Conservation (phyloP, 2,888 invertebrate species). For the Drosophila austrosaltans region DNA sequence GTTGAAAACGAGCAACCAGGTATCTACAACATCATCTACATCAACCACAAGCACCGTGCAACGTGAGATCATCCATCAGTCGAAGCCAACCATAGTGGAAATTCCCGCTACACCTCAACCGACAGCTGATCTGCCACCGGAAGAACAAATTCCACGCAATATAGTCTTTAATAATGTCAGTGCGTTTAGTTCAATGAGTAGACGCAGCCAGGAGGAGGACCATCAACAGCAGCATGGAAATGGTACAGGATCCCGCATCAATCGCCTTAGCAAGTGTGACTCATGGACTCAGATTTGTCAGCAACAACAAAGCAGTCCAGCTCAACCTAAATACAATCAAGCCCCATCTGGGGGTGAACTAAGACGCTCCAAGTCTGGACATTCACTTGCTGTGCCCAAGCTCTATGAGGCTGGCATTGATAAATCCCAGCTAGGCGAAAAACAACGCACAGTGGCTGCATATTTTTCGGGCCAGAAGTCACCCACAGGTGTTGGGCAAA, state of each 20-base stretch:
- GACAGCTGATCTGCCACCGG: constrained; percentile 49
- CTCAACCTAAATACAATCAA: constrained; percentile 39
- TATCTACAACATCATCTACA: constrained; percentile 20
- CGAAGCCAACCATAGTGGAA: constrained; percentile 79
- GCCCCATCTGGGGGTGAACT: constrained; percentile 52
- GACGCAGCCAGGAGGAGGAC: constrained; percentile 60
- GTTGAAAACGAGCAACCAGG: constrained; percentile 41
- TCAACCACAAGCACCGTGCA: constrained; percentile 22
- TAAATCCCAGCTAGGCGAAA: constrained; percentile 87
- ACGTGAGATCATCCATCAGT: not conserved
- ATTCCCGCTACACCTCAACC: constrained; percentile 81
- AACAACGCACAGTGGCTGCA: constrained; percentile 89
- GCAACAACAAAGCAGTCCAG: constrained; percentile 37
- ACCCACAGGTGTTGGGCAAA: constrained; percentile 66
- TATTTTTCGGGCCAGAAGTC: constrained; percentile 86
- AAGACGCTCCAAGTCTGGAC: constrained; percentile 89
- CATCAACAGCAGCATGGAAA: constrained; percentile 31
- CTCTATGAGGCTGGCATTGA: constrained; percentile 91
- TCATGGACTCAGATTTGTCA: constrained; percentile 90
- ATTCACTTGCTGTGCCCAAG: constrained; percentile 89
- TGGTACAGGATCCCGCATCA: constrained; percentile 59
- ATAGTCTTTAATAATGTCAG: constrained; percentile 82
- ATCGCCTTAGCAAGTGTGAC: constrained; percentile 88
- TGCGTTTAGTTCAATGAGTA: constrained; percentile 81
- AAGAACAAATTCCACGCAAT: constrained; percentile 81